Conservation (phyloP, 92 coral and sea anemone genomes). For the Parazoanthus darwini region DNA sequence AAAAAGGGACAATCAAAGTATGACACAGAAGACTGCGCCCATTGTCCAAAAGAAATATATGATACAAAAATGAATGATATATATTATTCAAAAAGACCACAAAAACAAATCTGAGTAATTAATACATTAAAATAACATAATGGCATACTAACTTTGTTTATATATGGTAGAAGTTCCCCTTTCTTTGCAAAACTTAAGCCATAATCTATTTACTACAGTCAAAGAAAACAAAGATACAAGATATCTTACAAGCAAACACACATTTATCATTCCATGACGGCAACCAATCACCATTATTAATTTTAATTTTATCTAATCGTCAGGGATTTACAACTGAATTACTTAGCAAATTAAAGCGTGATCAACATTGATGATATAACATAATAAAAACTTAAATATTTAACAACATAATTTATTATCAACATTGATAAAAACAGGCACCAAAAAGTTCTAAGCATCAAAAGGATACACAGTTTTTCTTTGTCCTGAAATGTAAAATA, state of each 20-base stretch:
- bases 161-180: constrained; percentile 94
- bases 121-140: neutral
- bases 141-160: constrained; percentile 73
- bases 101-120: neutral
- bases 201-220: constrained; percentile 64
- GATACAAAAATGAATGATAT: neutral
- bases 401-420: too few species aligned
- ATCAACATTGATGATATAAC: too few species aligned
- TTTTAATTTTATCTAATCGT: too few species aligned
- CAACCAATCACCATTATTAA: too few species aligned
- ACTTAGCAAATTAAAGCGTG: too few species aligned
- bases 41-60: too few species aligned
- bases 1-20: too few species aligned
- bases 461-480: constrained; percentile 97
- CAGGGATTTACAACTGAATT: too few species aligned
- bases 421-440: neutral
- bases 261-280: neutral
- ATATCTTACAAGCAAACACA: neutral
- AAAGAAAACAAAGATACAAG: constrained; percentile 37
- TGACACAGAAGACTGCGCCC: too few species aligned
- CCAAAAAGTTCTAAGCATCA: neutral
- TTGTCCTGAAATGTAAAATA: constrained; percentile 97
- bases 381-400: too few species aligned
- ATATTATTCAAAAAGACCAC: too few species aligned
- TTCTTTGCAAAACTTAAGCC: constrained; percentile 95